These are phyloP conservation scores for Cybosia mesomella DNA, from an alignment of 2,888 invertebrate genomes.

Conservation along the genomic window DNA sequence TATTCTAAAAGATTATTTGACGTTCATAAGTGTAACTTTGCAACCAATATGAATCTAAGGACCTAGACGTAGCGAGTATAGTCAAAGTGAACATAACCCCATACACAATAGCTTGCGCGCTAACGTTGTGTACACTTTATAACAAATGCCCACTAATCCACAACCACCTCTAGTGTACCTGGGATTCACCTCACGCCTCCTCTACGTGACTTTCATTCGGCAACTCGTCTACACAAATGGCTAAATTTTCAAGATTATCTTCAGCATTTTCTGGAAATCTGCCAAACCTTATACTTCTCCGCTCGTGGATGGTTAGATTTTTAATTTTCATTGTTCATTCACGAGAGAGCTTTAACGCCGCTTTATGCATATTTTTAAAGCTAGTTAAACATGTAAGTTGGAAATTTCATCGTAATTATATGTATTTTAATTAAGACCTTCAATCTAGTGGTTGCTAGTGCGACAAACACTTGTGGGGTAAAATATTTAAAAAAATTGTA, in stretches of 20 bases:
- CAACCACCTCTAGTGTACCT: constrained; percentile 27
- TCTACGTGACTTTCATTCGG: constrained; percentile 46
- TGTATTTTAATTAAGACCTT: neutral
- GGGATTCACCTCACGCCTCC: constrained; percentile 40
- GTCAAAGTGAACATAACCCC: neutral
- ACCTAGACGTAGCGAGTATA: too few species aligned
- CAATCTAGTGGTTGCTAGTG: neutral
- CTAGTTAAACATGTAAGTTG: neutral
- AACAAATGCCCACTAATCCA: constrained; percentile 38
- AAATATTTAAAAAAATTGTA: neutral
- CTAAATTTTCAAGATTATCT: constrained; percentile 51
- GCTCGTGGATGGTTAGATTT: constrained; percentile 29
- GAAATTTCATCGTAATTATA: neutral
- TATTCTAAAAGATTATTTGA: too few species aligned
- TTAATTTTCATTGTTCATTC: constrained; percentile 33
- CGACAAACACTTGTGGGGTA: neutral
- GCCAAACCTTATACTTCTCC: constrained; percentile 31
- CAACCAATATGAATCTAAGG: too few species aligned
- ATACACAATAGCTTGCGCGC: neutral
- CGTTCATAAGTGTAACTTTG: too few species aligned
- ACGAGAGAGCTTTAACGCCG: constrained; percentile 14
- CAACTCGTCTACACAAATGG: constrained; percentile 36
- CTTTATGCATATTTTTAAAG: constrained; percentile 16
- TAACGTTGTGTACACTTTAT: constrained; percentile 18
- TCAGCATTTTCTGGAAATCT: constrained; percentile 31